phyloP scores from a whole-genome alignment of 2,113 vertebrate species.

The Tinamus guttatus region DNA sequence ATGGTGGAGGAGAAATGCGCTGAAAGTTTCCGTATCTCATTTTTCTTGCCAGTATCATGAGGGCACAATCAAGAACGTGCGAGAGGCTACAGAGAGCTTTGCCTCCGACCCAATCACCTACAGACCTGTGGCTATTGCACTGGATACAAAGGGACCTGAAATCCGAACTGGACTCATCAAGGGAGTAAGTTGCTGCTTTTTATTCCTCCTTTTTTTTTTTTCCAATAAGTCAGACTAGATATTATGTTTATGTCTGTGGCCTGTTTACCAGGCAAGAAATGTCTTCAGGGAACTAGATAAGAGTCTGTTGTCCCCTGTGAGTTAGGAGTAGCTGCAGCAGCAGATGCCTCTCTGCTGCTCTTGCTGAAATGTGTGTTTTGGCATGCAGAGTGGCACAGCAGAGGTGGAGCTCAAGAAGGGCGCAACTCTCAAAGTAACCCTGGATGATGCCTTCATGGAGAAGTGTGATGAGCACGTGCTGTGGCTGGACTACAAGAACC shows the following conservation, averaged over 20 bases:
- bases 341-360: neutral
- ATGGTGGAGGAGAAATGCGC: neutral
- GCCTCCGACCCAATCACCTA: slow-evolving; percentile 87
- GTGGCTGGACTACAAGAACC: slow-evolving; percentile 99
- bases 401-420: slow-evolving; percentile 96
- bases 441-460: slow-evolving; percentile 89
- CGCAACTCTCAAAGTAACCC: slow-evolving; percentile 86
- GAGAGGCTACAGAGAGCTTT: slow-evolving; percentile 92
- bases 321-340: neutral
- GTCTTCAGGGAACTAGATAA: rapidly evolving
- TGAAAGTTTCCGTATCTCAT: neutral
- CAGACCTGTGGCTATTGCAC: slow-evolving; percentile 92
- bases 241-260: rapidly evolving
- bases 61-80: slow-evolving; percentile 95
- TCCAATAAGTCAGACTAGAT: rapidly evolving
- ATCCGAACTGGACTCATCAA: slow-evolving; percentile 98
- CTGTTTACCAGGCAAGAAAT: neutral
- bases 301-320: too few relatives aligned
- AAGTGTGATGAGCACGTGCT: slow-evolving; percentile 90
- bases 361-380: neutral
- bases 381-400: slow-evolving; percentile 89
- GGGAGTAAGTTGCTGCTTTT: slow-evolving; percentile 83
- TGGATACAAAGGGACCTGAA: slow-evolving; percentile 99
- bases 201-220: neutral
- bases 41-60: slow-evolving; percentile 87